phyloP scores from a whole-genome alignment of 2,797 vertebrate species.

The Prionace glauca region DNA sequence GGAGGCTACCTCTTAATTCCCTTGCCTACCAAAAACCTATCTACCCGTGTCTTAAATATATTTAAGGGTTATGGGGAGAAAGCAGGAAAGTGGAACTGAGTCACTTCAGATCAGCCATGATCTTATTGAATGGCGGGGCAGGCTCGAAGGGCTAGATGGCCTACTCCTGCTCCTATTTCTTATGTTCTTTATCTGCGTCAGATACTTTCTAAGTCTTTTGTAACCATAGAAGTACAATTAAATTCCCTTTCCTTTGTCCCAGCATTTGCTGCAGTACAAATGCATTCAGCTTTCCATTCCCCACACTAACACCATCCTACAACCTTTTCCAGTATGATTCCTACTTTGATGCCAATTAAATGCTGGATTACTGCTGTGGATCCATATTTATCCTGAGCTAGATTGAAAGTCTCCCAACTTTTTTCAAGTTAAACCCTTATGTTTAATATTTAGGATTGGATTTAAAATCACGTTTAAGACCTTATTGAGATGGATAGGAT shows the following conservation, averaged over 20 bases:
- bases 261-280: no score
- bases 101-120: no score
- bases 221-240: not conserved
- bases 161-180: no score
- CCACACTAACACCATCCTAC: not conserved
- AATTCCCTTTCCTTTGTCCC: not conserved
- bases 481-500: no score
- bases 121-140: no score
- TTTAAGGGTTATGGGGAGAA: no score
- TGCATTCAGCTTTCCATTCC: not conserved
- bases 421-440: not conserved
- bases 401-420: not conserved
- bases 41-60: no score
- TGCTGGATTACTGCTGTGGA: not conserved
- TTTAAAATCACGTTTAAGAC: not conserved
- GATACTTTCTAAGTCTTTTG: not conserved
- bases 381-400: not conserved
- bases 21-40: no score
- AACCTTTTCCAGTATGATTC: not conserved
- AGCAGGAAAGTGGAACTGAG: no score
- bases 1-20: no score
- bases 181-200: no score
- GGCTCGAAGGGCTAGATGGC: no score
- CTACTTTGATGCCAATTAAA: not conserved
- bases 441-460: not conserved